Evolutionary conservation across 2,797 vertebrate species (phyloP).

Genomic region (Monodelphis domestica): DNA sequence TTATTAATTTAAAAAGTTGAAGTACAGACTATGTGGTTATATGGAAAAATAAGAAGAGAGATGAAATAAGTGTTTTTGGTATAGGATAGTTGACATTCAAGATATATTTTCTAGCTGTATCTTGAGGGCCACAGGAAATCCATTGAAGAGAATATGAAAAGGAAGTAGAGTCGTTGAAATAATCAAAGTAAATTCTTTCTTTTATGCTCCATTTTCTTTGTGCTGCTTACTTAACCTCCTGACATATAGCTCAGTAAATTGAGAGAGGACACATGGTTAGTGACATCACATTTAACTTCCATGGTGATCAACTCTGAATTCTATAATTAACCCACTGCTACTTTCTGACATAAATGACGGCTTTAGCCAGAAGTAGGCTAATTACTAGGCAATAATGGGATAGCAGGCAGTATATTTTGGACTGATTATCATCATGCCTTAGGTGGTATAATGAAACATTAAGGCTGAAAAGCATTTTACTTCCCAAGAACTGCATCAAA

Average conservation of each 20-base stretch:
- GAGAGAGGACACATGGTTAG: neutral
- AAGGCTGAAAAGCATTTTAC: constrained; percentile 33
- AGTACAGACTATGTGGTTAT: neutral
- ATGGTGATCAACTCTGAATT: constrained; percentile 2
- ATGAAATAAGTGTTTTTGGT: neutral
- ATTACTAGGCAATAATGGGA: constrained; percentile 8
- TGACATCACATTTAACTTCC: neutral
- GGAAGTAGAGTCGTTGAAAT: neutral
- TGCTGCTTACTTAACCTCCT: neutral
- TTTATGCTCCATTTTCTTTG: neutral
- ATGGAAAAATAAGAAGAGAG: neutral
- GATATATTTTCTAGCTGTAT: neutral
- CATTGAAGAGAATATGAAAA: neutral
- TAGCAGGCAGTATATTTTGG: neutral
- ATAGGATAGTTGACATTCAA: neutral
- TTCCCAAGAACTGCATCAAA: constrained; percentile 20
- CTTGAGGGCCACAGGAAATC: neutral
- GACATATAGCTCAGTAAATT: neutral
- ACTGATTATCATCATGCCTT: constrained; percentile 16
- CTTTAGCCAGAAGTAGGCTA: neutral
- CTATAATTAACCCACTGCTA: constrained; percentile 9
- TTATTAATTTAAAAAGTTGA: neutral
- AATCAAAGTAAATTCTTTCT: neutral
- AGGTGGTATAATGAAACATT: neutral
- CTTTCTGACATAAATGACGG: neutral